Evolutionary conservation across 2,797 vertebrate genomes (phyloP).

Genomic region (Falco peregrinus): DNA sequence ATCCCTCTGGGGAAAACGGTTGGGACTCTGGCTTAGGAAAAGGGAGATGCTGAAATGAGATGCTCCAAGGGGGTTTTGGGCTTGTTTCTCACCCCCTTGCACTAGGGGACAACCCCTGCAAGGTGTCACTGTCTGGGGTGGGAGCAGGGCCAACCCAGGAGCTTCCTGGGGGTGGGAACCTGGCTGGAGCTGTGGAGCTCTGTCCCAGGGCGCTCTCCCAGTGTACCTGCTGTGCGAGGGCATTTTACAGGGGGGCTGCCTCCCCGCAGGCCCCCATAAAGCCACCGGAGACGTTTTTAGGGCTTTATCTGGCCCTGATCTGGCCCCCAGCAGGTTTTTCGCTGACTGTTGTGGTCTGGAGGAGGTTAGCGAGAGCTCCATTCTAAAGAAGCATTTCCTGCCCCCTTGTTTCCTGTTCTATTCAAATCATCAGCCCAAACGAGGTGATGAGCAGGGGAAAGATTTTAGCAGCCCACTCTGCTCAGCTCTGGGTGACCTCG

Average conservation of each 20-base stretch:
- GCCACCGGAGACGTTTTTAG: neutral
- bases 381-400: neutral
- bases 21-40: too few species aligned
- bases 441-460: neutral
- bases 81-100: neutral
- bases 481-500: neutral
- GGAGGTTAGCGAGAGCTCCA: neutral
- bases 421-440: neutral
- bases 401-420: neutral
- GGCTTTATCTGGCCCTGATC: neutral
- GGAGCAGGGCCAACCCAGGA: neutral
- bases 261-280: accelerated
- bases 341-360: neutral
- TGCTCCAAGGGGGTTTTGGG: accelerated
- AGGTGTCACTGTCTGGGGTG: neutral
- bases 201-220: neutral
- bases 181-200: neutral
- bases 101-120: neutral
- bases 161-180: accelerated
- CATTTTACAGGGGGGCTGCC: accelerated
- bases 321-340: neutral
- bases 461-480: neutral
- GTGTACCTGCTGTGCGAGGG: accelerated
- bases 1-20: accelerated
- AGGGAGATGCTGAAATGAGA: neutral